phyloP scores from a whole-genome alignment of 2,888 invertebrate species.

The Gymnoscelis rufifasciata region DNA sequence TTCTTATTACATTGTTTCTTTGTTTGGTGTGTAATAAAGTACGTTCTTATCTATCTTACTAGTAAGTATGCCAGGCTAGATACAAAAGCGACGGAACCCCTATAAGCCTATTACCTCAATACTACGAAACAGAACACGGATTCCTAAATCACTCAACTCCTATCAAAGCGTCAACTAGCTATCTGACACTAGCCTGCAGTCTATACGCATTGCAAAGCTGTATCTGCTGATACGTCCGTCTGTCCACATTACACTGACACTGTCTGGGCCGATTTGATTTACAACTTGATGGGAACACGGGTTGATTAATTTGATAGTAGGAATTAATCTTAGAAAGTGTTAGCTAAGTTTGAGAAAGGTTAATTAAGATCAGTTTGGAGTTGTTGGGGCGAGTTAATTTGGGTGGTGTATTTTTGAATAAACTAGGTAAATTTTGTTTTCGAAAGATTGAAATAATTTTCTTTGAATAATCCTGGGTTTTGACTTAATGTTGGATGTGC shows the following conservation, averaged over 20 bases:
- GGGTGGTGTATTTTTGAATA: too few relatives aligned
- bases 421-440: too few relatives aligned
- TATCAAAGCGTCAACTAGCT: constrained; percentile 20
- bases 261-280: constrained; percentile 47
- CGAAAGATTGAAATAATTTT: too few relatives aligned
- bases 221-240: constrained; percentile 40
- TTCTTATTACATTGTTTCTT: too few relatives aligned
- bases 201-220: constrained; percentile 30
- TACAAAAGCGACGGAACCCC: too few relatives aligned
- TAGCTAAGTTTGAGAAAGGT: not conserved
- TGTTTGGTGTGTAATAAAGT: too few relatives aligned
- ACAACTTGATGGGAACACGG: constrained; percentile 28
- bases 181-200: constrained; percentile 14
- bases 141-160: constrained; percentile 17
- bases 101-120: not conserved
- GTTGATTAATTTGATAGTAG: constrained; percentile 23
- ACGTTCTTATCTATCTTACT: too few relatives aligned
- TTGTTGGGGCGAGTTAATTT: too few relatives aligned
- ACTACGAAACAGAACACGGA: not conserved
- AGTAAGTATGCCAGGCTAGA: too few relatives aligned
- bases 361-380: not conserved
- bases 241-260: constrained; percentile 39
- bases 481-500: too few relatives aligned
- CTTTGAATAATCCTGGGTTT: too few relatives aligned
- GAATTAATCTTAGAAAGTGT: constrained; percentile 4